Evolutionary conservation across 2,797 vertebrate genomes (phyloP).

Genomic region (Menidia menidia): DNA sequence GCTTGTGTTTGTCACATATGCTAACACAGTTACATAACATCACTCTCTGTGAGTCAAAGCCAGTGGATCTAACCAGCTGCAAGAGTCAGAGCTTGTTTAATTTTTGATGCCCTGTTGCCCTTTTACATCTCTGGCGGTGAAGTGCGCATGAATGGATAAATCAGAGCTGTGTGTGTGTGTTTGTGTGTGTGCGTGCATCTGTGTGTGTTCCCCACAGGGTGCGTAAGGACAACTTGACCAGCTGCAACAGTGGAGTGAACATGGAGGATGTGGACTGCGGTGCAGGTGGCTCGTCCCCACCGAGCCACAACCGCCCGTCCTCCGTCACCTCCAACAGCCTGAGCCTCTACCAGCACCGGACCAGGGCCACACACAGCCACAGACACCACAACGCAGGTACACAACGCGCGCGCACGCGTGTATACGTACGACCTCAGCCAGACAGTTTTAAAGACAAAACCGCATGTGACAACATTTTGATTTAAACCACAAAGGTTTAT

Average conservation of each 20-base stretch:
- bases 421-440: too few relatives aligned
- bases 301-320: constrained; percentile 81
- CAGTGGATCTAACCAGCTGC: constrained; percentile 34
- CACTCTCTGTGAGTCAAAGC: constrained; percentile 15
- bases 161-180: constrained; percentile 19
- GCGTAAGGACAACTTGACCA: constrained; percentile 91
- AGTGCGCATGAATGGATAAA: constrained; percentile 56
- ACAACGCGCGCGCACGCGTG: neutral
- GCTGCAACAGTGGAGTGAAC: constrained; percentile 87
- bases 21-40: constrained; percentile 40
- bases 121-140: constrained; percentile 28
- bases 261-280: constrained; percentile 88
- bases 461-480: too few relatives aligned
- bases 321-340: constrained; percentile 88
- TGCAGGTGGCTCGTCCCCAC: constrained; percentile 75
- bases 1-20: constrained; percentile 22
- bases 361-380: constrained; percentile 79
- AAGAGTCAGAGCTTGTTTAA: constrained; percentile 38
- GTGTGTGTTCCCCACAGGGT: constrained; percentile 80
- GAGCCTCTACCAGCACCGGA: constrained; percentile 85
- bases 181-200: too few relatives aligned
- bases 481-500: too few relatives aligned
- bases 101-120: constrained; percentile 49
- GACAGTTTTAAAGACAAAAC: too few relatives aligned
- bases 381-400: constrained; percentile 81